Evolutionary conservation across 1,140 invertebrate genomes (phyloP).

Genomic region (Caenorhabditis remanei): DNA sequence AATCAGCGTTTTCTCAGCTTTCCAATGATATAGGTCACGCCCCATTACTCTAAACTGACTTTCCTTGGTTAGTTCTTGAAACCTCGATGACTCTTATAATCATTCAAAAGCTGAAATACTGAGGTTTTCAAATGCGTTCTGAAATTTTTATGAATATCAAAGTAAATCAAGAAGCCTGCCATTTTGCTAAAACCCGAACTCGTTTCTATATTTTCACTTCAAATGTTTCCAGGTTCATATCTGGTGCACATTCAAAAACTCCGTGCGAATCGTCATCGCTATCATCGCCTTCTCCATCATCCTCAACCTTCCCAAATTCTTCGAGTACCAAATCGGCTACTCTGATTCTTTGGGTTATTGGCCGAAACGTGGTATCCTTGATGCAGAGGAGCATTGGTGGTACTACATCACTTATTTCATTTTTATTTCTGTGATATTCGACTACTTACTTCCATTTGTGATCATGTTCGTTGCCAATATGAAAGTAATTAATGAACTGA

Average conservation of each 20-base stretch:
- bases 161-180: too few relatives aligned
- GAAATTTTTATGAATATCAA: too few relatives aligned
- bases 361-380: constrained; percentile 28
- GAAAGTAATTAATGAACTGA: constrained; percentile 31
- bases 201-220: too few relatives aligned
- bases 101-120: too few relatives aligned
- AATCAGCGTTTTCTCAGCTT: too few relatives aligned
- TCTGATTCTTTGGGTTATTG: constrained; percentile 16
- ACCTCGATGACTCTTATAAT: too few relatives aligned
- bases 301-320: constrained; percentile 19
- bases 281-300: constrained; percentile 32
- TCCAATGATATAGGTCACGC: too few relatives aligned
- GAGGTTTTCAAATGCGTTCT: too few relatives aligned
- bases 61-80: too few relatives aligned
- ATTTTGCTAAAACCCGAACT: too few relatives aligned
- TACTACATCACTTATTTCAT: constrained; percentile 48
- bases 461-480: constrained; percentile 41
- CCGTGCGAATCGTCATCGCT: constrained; percentile 6
- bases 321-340: constrained; percentile 42
- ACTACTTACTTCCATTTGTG: constrained; percentile 26
- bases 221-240: constrained; percentile 22
- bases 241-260: constrained; percentile 51
- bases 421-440: constrained; percentile 23
- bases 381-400: constrained; percentile 45
- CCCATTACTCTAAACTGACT: too few relatives aligned